Percentiles rank a stretch among this genome's conserved stretches.
Conservation (phyloP, 2,797 vertebrate genomes). For the Tangara arthus region DNA sequence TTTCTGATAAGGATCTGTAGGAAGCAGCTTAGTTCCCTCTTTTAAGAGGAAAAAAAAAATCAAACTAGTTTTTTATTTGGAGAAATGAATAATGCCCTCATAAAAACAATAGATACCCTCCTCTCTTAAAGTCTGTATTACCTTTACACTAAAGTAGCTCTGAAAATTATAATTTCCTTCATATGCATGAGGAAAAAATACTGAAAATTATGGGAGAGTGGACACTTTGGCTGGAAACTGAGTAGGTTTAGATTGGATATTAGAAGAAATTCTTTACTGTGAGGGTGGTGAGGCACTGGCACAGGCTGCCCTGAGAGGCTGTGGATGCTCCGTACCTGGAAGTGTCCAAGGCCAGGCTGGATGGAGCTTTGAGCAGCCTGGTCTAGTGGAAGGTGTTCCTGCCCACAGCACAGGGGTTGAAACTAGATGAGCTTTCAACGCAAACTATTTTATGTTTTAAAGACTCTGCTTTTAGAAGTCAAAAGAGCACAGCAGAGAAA, state of each 20-base stretch:
- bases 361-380: neutral
- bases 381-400: neutral
- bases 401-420: neutral
- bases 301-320: neutral
- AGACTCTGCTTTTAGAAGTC: neutral
- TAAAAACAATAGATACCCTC: neutral
- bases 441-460: neutral
- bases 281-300: neutral
- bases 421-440: neutral
- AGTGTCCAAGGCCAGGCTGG: neutral
- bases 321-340: neutral
- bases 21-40: neutral
- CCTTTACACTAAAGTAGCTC: neutral
- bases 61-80: neutral
- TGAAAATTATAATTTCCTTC: neutral
- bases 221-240: neutral
- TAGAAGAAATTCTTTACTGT: neutral
- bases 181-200: neutral
- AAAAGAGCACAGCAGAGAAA: neutral
- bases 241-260: neutral
- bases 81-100: neutral
- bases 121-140: neutral
- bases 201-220: neutral
- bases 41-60: slow-evolving; percentile 25
- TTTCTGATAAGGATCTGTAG: neutral